These are phyloP conservation scores for Nomada ruficornis DNA, from an alignment of 2,888 invertebrate genomes.

Conservation along the genomic window DNA sequence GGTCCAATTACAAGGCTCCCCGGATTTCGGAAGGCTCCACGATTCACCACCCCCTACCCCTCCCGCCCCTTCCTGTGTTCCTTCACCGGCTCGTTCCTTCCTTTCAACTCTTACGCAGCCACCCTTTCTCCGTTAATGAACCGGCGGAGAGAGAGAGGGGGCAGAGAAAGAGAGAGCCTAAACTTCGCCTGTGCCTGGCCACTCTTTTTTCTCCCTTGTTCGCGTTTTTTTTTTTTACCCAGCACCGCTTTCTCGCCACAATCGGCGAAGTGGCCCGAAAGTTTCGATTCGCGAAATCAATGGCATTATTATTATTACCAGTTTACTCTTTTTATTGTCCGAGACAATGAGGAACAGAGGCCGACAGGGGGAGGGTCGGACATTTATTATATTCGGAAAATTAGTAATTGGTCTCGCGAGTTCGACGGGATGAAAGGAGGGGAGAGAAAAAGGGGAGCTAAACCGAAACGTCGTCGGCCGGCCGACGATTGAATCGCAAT, in stretches of 20 bases:
- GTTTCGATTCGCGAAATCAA: constrained; percentile 72
- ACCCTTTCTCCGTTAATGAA: constrained; percentile 77
- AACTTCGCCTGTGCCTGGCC: constrained; percentile 66
- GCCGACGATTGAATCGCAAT: constrained; percentile 54
- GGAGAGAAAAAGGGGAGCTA: constrained; percentile 31
- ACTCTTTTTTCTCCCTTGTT: constrained; percentile 53
- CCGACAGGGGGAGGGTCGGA: background rate
- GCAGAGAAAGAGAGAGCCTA: constrained; percentile 55
- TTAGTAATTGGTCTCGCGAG: constrained; percentile 62
- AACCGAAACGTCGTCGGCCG: constrained; percentile 43
- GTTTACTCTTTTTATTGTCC: constrained; percentile 68
- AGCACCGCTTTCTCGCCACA: constrained; percentile 70
- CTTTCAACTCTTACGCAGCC: constrained; percentile 70
- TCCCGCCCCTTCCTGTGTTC: constrained; percentile 14
- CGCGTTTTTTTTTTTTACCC: constrained; percentile 47
- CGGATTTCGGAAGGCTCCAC: constrained; percentile 73
- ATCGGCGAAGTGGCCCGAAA: constrained; percentile 73
- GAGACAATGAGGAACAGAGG: constrained; percentile 51
- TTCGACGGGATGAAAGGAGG: constrained; percentile 22
- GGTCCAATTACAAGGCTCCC: constrained; percentile 76
- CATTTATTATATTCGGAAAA: constrained; percentile 58
- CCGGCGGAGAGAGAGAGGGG: constrained; percentile 56
- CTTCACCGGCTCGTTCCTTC: constrained; percentile 44
- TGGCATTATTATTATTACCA: constrained; percentile 76
- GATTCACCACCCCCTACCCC: constrained; percentile 34